A percentile compares a stretch with the other conserved stretches of the same genome.
These are phyloP conservation scores for Pammene aurita DNA, from an alignment of 2,888 invertebrate genomes.

Conservation along the genomic window DNA sequence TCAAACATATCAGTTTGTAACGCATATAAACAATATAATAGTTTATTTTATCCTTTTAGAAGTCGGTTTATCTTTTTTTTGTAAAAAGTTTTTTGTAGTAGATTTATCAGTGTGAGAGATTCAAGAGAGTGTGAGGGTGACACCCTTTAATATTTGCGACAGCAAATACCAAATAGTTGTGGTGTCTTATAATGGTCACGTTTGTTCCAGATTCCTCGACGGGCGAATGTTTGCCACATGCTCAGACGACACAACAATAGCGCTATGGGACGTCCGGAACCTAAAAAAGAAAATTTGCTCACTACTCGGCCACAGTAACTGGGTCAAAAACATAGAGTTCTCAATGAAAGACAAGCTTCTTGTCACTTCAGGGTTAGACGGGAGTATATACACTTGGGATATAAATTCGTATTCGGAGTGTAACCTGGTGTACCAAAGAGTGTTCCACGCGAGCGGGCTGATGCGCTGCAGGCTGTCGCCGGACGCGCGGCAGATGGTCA, in stretches of 20 bases:
- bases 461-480: constrained; percentile 95
- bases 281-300: constrained; percentile 89
- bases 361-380: constrained; percentile 96
- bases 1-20: no score
- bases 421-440: constrained; percentile 89
- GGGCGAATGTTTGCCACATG: constrained; percentile 95
- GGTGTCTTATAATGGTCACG: background rate
- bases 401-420: constrained; percentile 93
- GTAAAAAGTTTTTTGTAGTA: no score
- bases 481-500: constrained; percentile 93
- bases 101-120: no score
- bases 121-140: no score
- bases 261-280: constrained; percentile 96
- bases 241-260: constrained; percentile 96
- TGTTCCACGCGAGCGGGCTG: constrained; percentile 92
- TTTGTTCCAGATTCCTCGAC: constrained; percentile 89
- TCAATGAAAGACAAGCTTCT: constrained; percentile 91
- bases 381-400: constrained; percentile 97
- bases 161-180: no score
- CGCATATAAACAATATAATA: no score
- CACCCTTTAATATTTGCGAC: no score
- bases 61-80: no score
- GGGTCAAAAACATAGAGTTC: constrained; percentile 98
- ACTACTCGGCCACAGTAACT: constrained; percentile 94
- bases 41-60: no score